phyloP scores from a whole-genome alignment of 2,113 vertebrate species.

The Donacobius atricapilla region DNA sequence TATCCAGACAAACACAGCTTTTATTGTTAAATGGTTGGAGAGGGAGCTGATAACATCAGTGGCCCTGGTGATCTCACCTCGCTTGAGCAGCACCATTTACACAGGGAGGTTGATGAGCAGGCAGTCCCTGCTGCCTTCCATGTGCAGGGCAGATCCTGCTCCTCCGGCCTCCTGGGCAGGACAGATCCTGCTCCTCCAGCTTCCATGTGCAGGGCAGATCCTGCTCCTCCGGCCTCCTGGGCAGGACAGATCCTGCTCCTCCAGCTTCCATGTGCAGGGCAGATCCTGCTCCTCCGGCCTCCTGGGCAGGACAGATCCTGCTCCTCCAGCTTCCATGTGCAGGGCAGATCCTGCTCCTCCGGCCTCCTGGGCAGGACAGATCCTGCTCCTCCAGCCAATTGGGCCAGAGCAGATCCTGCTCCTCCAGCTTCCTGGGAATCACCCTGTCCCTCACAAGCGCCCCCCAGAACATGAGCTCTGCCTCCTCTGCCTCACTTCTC shows the following conservation, averaged over 20 bases:
- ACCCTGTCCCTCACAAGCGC: background rate
- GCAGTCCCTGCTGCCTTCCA: rapidly evolving
- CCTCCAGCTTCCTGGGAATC: background rate
- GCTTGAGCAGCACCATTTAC: rapidly evolving
- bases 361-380: background rate
- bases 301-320: background rate
- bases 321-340: background rate
- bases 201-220: too few relatives aligned
- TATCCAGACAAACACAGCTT: rapidly evolving
- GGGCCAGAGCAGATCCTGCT: background rate
- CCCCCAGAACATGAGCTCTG: background rate
- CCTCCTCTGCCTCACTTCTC: background rate
- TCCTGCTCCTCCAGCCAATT: background rate
- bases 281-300: background rate
- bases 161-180: background rate
- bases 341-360: background rate
- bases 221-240: background rate
- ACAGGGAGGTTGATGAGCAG: rapidly evolving
- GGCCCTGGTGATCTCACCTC: background rate
- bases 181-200: background rate
- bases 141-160: background rate
- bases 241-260: background rate
- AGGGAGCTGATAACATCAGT: background rate
- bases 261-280: background rate
- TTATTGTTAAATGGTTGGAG: background rate